Evolutionary conservation across 2,888 invertebrate species (phyloP), one percentile per base, ranked within the genome.

Genomic region (Syrista parreyssii): DNA sequence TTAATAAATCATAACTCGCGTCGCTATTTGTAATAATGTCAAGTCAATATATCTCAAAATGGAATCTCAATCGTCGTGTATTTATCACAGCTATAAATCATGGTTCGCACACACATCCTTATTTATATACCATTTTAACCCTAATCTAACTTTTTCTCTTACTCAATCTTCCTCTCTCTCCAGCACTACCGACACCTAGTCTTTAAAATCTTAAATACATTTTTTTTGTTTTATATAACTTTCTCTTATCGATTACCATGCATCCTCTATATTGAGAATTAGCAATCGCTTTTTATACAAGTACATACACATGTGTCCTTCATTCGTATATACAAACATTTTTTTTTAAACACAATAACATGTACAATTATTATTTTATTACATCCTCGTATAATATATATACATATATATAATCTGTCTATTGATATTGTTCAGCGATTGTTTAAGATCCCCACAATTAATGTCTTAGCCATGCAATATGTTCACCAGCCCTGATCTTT

Each of bases 1-100:
- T 81, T 81, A 83, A 78, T 83, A 83, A 74, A 74, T 74, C 36
- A 71, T 23, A 35, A 78, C 32, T 32, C 71, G 31, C 71, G 69
- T 32, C 69, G 30, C 69, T 69, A 69, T 6, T 71, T 33, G 71
- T 4, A 71, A 71, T 31, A 23, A 71, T 31, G 71, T 15, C 31
- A 15, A 31, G 71, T 71, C 33, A 15, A 32, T 31, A 71, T 31
- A 32, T 71, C 32, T 31, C 15, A 71, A 55, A 71, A 71, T 71
- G 30, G 32, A 32, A 71, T 33, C 71, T 32, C 55, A 55, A 55
- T 55, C 55, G 55, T 55, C 31, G 71, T 33, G 33, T 71, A 32
- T 30, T 31, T 71, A 55, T 23, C 55, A 55, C 55, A 55, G 71
- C 12, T 71, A 71, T 31, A 31, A 31, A 31, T 31, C 31, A 32